These are phyloP conservation scores for Pseudomyrmex gracilis DNA, from an alignment of 1,140 invertebrate species.

Conservation along the genomic window DNA sequence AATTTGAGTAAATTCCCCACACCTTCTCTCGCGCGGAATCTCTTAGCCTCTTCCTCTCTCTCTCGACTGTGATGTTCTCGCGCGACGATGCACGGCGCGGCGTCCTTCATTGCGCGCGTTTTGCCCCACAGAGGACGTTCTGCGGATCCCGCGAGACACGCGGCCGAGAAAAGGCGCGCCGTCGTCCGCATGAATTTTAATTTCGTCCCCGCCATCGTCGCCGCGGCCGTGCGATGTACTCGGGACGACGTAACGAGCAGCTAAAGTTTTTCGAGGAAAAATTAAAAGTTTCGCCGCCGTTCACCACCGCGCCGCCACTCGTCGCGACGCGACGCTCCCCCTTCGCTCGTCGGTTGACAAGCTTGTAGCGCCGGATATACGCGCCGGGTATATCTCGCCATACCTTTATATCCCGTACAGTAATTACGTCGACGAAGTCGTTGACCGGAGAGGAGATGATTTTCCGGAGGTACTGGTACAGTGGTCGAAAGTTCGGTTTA, in stretches of 20 bases:
- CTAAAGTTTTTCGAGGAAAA: conserved; percentile 84
- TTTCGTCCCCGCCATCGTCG: conserved; percentile 77
- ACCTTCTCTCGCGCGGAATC: conserved; percentile 63
- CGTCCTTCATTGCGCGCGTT: conserved; percentile 67
- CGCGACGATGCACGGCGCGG: conserved; percentile 64
- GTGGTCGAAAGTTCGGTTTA: conserved; percentile 66
- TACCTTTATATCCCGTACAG: conserved; percentile 72
- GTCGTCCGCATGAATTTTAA: conserved; percentile 83
- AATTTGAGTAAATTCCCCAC: conserved; percentile 80
- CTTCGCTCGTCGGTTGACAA: conserved; percentile 54
- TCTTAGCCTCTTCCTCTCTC: conserved; percentile 50
- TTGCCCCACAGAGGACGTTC: conserved; percentile 76
- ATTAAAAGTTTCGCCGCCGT: conserved; percentile 81
- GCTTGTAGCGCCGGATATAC: conserved; percentile 47
- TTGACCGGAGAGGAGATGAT: conserved; percentile 18
- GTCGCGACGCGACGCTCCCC: neutral
- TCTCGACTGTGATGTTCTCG: conserved; percentile 46
- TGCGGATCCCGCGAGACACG: conserved; percentile 77
- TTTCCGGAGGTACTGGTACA: neutral
- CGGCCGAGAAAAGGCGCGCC: conserved; percentile 81
- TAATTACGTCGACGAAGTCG: conserved; percentile 75
- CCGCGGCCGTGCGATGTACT: conserved; percentile 66
- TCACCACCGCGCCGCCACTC: conserved; percentile 29
- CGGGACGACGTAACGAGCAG: conserved; percentile 80
- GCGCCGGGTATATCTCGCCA: conserved; percentile 50